Base-by-base conservation (phyloP, 2,888 invertebrate genomes). In the Hanleya hanleyi region DNA sequence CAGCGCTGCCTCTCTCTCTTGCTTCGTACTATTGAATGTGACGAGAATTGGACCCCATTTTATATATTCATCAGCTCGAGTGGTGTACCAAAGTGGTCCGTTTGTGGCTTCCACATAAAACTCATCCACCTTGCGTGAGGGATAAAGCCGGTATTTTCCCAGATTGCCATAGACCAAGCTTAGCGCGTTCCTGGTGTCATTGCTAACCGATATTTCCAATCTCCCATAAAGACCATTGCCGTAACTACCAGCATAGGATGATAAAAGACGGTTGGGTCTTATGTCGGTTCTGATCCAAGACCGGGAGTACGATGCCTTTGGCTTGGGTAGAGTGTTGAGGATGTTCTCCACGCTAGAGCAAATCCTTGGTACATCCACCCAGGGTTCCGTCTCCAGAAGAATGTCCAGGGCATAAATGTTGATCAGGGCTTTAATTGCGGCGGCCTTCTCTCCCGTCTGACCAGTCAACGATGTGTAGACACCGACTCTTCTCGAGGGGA, bases 21-120 rank as follows among this genome's bases (percentile, higher is more conserved):
- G 36, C 18, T 32, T 32, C 32, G 68, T 47, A 36, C 35, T 68
- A 33, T 70, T 67, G 64, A 77, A 81, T 64, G 65, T 68, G 26
- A 74, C 78, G 35, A 65, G 50, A 62, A 61, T 67, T 12, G 50
- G 51, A 9, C 61, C 71, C 47, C 67, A 73, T 7, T 33, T 18
- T 15, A 61, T 47, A 50, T 75, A 77, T 26, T 50, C 67, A 64
- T 81, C 78, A 15, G 74, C 73, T 51, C 78, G 74, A 22, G 77
- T 80, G 49, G 65, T 72, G 71, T 75, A 80, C 73, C 77, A 77
- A 32, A 78, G 57, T n/a, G 72, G 70, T 71, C 74, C 9, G 49
- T 38, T 3, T n/a, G 9, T 1, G 74, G 67, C 47, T 12, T 74
- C 70, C 67, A 77, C 57, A 29, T 69, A 64, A 65, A 80, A 81